phyloP scores from a whole-genome alignment of 2,888 invertebrate genomes.

The Helleia helle region DNA sequence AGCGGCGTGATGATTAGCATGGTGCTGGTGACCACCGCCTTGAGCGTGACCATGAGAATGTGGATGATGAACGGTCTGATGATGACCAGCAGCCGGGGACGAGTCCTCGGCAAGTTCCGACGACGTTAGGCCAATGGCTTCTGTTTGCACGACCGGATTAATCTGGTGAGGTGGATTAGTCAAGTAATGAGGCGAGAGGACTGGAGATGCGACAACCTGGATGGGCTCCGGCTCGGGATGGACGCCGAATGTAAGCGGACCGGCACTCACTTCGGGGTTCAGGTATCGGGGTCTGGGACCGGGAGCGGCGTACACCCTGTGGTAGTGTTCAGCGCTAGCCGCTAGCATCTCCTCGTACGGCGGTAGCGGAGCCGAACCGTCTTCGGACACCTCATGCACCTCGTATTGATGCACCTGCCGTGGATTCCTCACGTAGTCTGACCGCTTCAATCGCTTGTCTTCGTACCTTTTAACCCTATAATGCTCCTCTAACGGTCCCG shows the following conservation, averaged over 20 bases:
- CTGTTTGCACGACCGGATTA: slow-evolving; percentile 16
- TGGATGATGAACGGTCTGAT: slow-evolving; percentile 38
- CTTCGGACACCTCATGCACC: slow-evolving; percentile 53
- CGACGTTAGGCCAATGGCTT: slow-evolving; percentile 14
- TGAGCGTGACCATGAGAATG: slow-evolving; percentile 46
- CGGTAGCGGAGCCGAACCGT: slow-evolving; percentile 34
- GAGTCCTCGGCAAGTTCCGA: slow-evolving; percentile 19
- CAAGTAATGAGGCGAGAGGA: slow-evolving; percentile 9
- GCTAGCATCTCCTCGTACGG: slow-evolving; percentile 62
- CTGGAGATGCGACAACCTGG: slow-evolving; percentile 11
- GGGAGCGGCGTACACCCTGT: slow-evolving; percentile 42
- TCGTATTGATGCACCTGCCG: slow-evolving; percentile 58
- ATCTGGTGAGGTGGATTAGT: slow-evolving; percentile 22
- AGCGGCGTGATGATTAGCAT: slow-evolving; percentile 63
- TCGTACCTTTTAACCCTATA: slow-evolving; percentile 42
- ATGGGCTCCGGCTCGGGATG: slow-evolving; percentile 19
- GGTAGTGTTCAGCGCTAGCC: slow-evolving; percentile 61
- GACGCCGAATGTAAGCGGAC: slow-evolving; percentile 25
- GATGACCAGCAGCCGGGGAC: slow-evolving; percentile 23
- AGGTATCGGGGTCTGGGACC: slow-evolving; percentile 34
- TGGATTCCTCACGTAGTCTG: slow-evolving; percentile 35
- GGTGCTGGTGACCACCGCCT: slow-evolving; percentile 71
- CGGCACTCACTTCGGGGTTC: slow-evolving; percentile 32
- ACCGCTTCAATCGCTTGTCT: slow-evolving; percentile 16
- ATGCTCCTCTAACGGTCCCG: slow-evolving; percentile 43